Evolutionary conservation across 2,797 vertebrate species (phyloP), one percentile per base, ranked within the genome.

Genomic region (Astyanax mexicanus): DNA sequence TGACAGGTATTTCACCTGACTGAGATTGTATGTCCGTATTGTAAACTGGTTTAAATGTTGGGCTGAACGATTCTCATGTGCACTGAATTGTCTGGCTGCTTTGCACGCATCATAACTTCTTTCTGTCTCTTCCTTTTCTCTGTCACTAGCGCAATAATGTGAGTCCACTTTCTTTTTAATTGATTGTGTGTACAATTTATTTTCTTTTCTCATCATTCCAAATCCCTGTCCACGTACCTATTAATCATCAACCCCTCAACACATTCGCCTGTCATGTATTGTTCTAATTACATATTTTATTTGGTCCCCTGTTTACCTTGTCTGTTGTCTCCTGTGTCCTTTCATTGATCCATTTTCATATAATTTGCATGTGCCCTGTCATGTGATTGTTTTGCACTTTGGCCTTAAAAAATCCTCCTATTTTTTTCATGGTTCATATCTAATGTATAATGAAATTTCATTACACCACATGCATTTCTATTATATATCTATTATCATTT

Each of bases 1-100:
- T 98, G 94, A 97, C 96, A 1, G 96, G 96, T 98, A 88, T 88
- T 72, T 15, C 8, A 23, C 21, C 45, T 61, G 23, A 29, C 11
- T 21, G 8, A 19, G 19, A 23, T 5, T 45, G 40, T 19, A 27
- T 45, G 40, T 19, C 27, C 15, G 17, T 15, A 29, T 17, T 62
- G 27, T 21, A 69, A 5, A 35, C 37, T 42, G n/a, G 13, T 65
- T 37, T 81, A 71, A 83, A 37, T 65, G 42, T 80, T 35, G 19
- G 9, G 57, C 27, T 32, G 71, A 58, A 62, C 57, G 42, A 32
- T 72, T 42, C 35, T 42, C 47, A 21, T 49, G 71, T 80, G 51
- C 83, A 51, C 44, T 81, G 76, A 74, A 70, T 71, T 42, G 21
- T 81, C 73, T 42, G 21, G 81, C 73, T 81, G 70, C 13, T 89